Evolutionary conservation across 2,797 vertebrate species (phyloP).

Genomic region (Bufotes viridis): DNA sequence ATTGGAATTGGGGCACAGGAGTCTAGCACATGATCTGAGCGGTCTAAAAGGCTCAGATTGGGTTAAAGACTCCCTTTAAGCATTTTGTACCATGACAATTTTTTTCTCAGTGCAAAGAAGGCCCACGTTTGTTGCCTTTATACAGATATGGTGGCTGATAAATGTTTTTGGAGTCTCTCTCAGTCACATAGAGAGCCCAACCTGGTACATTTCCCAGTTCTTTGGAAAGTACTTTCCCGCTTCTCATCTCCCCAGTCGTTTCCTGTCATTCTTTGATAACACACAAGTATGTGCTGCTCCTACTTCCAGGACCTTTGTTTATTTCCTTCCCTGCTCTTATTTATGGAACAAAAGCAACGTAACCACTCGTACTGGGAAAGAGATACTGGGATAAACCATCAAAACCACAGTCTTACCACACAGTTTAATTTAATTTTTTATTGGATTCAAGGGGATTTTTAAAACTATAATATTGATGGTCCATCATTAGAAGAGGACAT

Average conservation of each 20-base stretch:
- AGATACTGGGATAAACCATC: background rate
- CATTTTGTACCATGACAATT: too few species aligned
- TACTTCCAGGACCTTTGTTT: slow-evolving; percentile 74
- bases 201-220: slow-evolving; percentile 12
- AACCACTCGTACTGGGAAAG: background rate
- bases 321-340: slow-evolving; percentile 74
- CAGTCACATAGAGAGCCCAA: background rate
- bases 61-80: too few species aligned
- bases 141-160: background rate
- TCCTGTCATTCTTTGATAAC: slow-evolving; percentile 76
- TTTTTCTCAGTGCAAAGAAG: background rate
- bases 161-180: background rate
- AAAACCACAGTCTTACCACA: too few species aligned
- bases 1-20: too few species aligned
- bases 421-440: too few species aligned
- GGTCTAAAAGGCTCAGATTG: too few species aligned
- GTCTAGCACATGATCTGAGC: too few species aligned
- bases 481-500: too few species aligned
- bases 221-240: slow-evolving; percentile 26
- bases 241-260: slow-evolving; percentile 60
- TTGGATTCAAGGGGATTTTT: too few species aligned
- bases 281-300: slow-evolving; percentile 64
- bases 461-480: too few species aligned
- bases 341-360: slow-evolving; percentile 57
- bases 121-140: background rate